Conservation (phyloP, 2,888 invertebrate genomes). For the Cheilosia vulpina region DNA sequence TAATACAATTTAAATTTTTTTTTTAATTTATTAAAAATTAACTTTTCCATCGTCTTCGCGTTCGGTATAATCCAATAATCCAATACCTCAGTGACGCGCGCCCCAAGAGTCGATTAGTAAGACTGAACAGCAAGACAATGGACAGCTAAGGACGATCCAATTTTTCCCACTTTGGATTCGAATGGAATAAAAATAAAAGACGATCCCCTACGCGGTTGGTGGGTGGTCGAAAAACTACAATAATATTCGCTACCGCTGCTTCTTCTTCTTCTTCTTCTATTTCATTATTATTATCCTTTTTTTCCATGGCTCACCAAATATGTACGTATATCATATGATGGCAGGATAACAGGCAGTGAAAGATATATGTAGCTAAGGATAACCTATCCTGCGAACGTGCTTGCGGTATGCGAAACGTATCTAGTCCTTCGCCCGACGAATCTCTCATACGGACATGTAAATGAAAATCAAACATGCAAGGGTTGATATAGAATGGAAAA, state of each 20-base stretch:
- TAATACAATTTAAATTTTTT: background rate
- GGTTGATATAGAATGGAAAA: slow-evolving; percentile 80
- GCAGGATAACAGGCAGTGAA: slow-evolving; percentile 67
- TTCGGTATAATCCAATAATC: slow-evolving; percentile 51
- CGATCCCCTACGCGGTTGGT: slow-evolving; percentile 65
- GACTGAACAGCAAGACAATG: slow-evolving; percentile 80
- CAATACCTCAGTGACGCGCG: slow-evolving; percentile 75
- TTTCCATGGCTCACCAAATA: slow-evolving; percentile 62
- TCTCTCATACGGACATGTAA: slow-evolving; percentile 79
- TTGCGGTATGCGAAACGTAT: slow-evolving; percentile 45
- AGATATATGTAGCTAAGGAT: slow-evolving; percentile 51
- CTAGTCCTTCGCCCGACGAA: slow-evolving; percentile 53
- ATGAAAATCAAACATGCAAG: slow-evolving; percentile 84
- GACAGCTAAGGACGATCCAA: slow-evolving; percentile 77
- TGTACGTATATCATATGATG: slow-evolving; percentile 70
- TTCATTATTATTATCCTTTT: slow-evolving; percentile 33
- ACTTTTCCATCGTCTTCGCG: slow-evolving; percentile 1
- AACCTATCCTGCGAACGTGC: slow-evolving; percentile 59
- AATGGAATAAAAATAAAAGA: slow-evolving; percentile 73
- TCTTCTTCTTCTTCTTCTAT: slow-evolving; percentile 32
- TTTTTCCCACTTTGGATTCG: slow-evolving; percentile 75
- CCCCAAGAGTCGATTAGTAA: slow-evolving; percentile 80
- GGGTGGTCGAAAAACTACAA: slow-evolving; percentile 76
- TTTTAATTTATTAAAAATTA: background rate
- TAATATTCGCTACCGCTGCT: slow-evolving; percentile 60